Evolutionary conservation across 2,797 vertebrate species (phyloP), one percentile per base, ranked within the genome.

Genomic region (Periparus ater): DNA sequence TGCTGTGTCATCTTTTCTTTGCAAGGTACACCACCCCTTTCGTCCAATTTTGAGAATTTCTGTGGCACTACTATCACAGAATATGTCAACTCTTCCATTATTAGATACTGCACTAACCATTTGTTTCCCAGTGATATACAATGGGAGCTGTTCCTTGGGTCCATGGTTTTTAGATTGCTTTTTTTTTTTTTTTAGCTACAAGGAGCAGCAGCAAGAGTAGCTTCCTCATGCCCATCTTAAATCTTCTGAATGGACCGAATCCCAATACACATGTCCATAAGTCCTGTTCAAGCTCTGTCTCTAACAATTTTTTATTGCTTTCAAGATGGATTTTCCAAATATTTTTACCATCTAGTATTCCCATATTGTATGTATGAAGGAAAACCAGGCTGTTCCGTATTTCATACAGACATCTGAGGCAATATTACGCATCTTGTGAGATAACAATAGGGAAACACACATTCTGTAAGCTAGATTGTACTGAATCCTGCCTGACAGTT

Each of bases 231-330:
- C 29, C 62, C 29, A 27, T 45, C 85, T 81, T 96, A 94, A 95
- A 94, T 94, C 91, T 96, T 95, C 72, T 50, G 60, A 91, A 92
- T 57, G 36, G 65, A 67, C 75, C 0, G 0, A 84, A 88, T 93
- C 92, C 70, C 67, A 76, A 9, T 40, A 30, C 65, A 72, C 26
- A 11, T 6, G 29, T 81, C 87, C 86, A 0, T 86, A 93, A 90
- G 45, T 93, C 53, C 82, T 92, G 44, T 34, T 90, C 27, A 63
- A 63, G 58, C 78, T 79, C 70, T 44, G 60, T 73, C 40, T 92
- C 29, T 42, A 78, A 53, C n/a, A 57, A 75, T 67, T 90, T 90
- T 88, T 91, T 84, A 88, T 88, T 67, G 44, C 40, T 95, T 95
- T 85, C 40, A 83, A 80, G 65, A 75, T 60, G 30, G 51, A 88